A percentile compares a stretch with the other conserved stretches of the same genome.
Evolutionary conservation across 2,113 vertebrate species (phyloP).

Genomic region (Lepus timidus): DNA sequence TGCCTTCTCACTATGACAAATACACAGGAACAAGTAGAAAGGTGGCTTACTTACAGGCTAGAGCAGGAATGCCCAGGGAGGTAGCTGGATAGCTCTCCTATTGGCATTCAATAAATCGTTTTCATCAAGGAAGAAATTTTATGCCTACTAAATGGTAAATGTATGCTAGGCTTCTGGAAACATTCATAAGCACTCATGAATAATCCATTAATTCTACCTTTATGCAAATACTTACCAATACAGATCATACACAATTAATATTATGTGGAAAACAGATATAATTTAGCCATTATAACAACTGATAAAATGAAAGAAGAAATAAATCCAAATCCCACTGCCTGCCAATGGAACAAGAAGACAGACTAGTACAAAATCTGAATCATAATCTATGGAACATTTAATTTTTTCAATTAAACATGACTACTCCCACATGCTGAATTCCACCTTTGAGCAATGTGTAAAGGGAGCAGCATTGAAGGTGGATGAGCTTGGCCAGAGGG

Average conservation of each 20-base stretch:
- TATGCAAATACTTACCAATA: slow-evolving; percentile 19
- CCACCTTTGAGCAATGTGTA: not conserved
- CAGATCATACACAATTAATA: slow-evolving; percentile 22
- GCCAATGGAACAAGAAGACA: slow-evolving; percentile 8
- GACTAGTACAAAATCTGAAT: not conserved
- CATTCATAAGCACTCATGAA: slow-evolving; percentile 36
- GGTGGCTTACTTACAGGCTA: not conserved
- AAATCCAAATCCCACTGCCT: slow-evolving; percentile 28
- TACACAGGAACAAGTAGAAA: accelerated
- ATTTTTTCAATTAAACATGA: slow-evolving; percentile 20
- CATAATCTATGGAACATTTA: not conserved
- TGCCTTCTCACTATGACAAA: not conserved
- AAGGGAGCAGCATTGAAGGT: not conserved
- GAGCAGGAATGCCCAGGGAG: not conserved
- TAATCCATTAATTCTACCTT: slow-evolving; percentile 20
- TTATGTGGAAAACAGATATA: slow-evolving; percentile 11
- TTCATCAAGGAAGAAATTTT: slow-evolving; percentile 16
- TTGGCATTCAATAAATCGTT: not conserved
- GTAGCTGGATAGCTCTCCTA: not conserved
- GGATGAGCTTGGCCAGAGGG: not conserved
- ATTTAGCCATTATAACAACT: not conserved
- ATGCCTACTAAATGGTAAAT: not conserved
- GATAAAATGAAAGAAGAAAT: slow-evolving; percentile 35
- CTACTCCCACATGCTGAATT: no score
- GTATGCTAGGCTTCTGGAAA: slow-evolving; percentile 13